Base-by-base conservation (phyloP, 64 coral and sea anemone species). In the Pocillopora verrucosa region DNA sequence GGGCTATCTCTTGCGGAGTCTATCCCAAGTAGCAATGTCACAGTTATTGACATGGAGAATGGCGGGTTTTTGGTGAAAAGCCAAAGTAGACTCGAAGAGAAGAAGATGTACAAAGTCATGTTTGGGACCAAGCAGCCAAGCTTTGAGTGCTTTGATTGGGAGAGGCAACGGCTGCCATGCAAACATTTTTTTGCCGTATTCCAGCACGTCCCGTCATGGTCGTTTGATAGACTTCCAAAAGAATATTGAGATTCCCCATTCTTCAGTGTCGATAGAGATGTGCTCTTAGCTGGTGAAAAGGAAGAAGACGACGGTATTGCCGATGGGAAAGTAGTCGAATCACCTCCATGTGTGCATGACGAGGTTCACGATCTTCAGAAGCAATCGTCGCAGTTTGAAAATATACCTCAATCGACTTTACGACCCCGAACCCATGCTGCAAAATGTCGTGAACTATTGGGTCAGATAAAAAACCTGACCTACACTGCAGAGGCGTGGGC, bases 141-240 rank as follows among this genome's bases (percentile, higher is more conserved):
- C 16, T 88, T 72, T 77, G 73, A 88, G 57, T 88, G 73, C 12
- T 69, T 57, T 34, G 83, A 80, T 83, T 92, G 74, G 90, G 73
- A 86, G 34, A 92, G 84, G 63, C 65, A 76, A 3, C 20, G 86
- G 22, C 36, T 77, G 13, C 86, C 90, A 41, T 86, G 90, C 82
- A 92, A 92, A 51, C 82, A 92, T 60, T 92, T 92, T n/a, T 86
- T 80, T n/a, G 90, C 90, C 69, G 83, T 92, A 2, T 92, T 92
- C 76, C 60, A 20, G 36, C 83, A 92, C 76, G 9, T 79, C 64
- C 76, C 75, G 16, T 36, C 35, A 12, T 92, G 90, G 90, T 57
- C 74, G 11, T 73, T 76, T 63, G 83, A 86, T n/a, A n/a, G n/a
- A n/a, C n/a, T n/a, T n/a, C 63, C 90, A 67, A 58, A 60, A 36